Conservation (phyloP, 2,888 invertebrate species). For the Scaptomyza cyrtandrae region DNA sequence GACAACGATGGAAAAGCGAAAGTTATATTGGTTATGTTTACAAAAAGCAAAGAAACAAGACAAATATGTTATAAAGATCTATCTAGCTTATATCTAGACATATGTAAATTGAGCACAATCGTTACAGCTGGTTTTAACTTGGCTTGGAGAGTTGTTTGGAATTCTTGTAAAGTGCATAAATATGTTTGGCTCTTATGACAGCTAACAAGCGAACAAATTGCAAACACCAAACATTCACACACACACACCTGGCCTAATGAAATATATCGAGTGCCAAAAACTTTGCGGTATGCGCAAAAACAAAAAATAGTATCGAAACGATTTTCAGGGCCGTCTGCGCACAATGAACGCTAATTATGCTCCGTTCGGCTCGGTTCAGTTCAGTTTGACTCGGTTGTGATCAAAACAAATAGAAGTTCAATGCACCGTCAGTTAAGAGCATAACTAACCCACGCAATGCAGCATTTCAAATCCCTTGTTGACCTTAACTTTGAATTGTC, state of each 20-base stretch:
- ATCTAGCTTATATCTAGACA: neutral
- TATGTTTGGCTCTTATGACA: constrained; percentile 73
- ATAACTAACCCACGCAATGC: constrained; percentile 55
- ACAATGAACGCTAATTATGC: constrained; percentile 77
- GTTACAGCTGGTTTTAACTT: constrained; percentile 28
- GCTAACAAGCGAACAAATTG: constrained; percentile 63
- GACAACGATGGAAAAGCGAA: constrained; percentile 68
- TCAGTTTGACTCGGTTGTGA: constrained; percentile 21
- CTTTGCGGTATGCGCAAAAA: constrained; percentile 43
- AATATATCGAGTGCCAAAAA: constrained; percentile 64
- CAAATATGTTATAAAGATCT: constrained; percentile 8
- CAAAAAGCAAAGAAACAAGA: neutral
- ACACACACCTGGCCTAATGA: constrained; percentile 53
- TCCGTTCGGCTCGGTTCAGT: constrained; percentile 23
- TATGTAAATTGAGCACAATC: constrained; percentile 10
- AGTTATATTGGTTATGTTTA: constrained; percentile 46
- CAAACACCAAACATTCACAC: constrained; percentile 21
- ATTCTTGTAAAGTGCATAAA: constrained; percentile 75
- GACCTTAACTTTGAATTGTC: constrained; percentile 80
- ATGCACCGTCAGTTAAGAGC: constrained; percentile 54
- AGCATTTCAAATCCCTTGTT: constrained; percentile 79
- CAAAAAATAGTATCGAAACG: constrained; percentile 36
- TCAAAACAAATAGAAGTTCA: constrained; percentile 53
- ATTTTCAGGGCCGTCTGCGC: constrained; percentile 62
- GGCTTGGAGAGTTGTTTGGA: constrained; percentile 44